Evolutionary conservation across 2,888 invertebrate species (phyloP).

Genomic region (Tachina fera): DNA sequence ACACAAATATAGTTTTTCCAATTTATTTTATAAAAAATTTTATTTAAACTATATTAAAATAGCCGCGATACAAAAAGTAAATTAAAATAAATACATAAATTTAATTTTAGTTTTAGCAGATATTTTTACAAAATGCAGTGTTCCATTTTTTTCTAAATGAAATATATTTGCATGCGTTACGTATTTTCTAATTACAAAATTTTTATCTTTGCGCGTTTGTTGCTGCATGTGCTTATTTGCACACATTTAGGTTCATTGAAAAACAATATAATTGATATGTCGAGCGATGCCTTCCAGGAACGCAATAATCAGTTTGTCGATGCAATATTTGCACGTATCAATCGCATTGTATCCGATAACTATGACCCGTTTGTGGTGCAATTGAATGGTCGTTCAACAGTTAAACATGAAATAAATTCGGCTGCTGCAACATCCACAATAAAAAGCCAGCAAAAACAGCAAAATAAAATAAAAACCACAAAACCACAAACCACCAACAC

Average conservation of each 20-base stretch:
- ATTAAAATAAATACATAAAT: conserved; percentile 33
- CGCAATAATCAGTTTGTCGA: conserved; percentile 94
- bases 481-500: conserved; percentile 74
- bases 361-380: conserved; percentile 93
- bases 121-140: conserved; percentile 19
- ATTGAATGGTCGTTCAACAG: conserved; percentile 75
- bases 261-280: conserved; percentile 82
- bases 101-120: conserved; percentile 26
- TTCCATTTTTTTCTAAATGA: conserved; percentile 8
- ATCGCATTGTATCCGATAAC: conserved; percentile 89
- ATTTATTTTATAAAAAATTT: background rate
- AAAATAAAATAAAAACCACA: conserved; percentile 66
- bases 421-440: conserved; percentile 45
- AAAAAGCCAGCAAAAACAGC: conserved; percentile 64
- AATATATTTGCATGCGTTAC: conserved; percentile 53
- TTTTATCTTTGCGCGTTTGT: conserved; percentile 28
- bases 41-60: background rate
- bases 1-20: background rate
- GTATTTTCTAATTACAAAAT: conserved; percentile 61
- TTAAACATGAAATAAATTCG: conserved; percentile 64
- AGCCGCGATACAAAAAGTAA: background rate
- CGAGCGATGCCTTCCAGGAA: conserved; percentile 85
- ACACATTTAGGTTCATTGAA: conserved; percentile 84
- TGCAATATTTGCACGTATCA: conserved; percentile 91
- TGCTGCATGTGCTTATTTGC: conserved; percentile 16